Conservation (phyloP, 2,888 invertebrate genomes). For the Lithophane ornitopus region DNA sequence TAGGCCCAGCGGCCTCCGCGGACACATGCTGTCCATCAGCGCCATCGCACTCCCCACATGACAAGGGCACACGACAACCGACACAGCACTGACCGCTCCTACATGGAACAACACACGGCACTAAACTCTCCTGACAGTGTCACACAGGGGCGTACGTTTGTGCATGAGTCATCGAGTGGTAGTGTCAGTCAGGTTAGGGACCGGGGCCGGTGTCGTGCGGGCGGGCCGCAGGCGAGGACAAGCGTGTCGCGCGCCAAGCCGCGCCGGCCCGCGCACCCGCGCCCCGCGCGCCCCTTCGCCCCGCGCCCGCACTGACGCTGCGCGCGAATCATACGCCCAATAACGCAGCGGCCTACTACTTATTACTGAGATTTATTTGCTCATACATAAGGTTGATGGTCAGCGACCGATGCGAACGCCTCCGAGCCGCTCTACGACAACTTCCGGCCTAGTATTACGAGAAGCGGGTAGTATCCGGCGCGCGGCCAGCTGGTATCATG, state of each 20-base stretch:
- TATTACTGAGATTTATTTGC: constrained; percentile 88
- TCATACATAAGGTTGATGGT: constrained; percentile 84
- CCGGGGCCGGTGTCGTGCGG: constrained; percentile 74
- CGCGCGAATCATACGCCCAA: constrained; percentile 90
- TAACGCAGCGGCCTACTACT: constrained; percentile 86
- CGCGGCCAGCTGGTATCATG: constrained; percentile 1
- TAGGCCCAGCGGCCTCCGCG: constrained; percentile 80
- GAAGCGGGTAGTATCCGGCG: constrained; percentile 16
- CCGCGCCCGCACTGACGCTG: constrained; percentile 88
- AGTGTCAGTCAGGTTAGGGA: constrained; percentile 74
- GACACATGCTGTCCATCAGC: constrained; percentile 81
- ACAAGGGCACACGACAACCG: constrained; percentile 79
- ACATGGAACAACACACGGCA: constrained; percentile 80
- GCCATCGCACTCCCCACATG: constrained; percentile 86
- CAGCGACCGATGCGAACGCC: constrained; percentile 75
- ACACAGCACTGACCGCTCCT: constrained; percentile 78
- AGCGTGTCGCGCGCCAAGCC: constrained; percentile 76
- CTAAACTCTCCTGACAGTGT: constrained; percentile 79
- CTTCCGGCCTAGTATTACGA: constrained; percentile 57
- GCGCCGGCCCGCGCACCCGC: constrained; percentile 70
- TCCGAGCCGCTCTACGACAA: constrained; percentile 57
- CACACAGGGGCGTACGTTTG: constrained; percentile 76
- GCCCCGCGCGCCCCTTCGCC: constrained; percentile 64
- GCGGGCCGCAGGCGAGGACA: constrained; percentile 80
- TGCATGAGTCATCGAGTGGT: constrained; percentile 80